These are phyloP conservation scores for Cephalophus harveyi DNA, from an alignment of 2,113 vertebrate species.

Conservation along the genomic window DNA sequence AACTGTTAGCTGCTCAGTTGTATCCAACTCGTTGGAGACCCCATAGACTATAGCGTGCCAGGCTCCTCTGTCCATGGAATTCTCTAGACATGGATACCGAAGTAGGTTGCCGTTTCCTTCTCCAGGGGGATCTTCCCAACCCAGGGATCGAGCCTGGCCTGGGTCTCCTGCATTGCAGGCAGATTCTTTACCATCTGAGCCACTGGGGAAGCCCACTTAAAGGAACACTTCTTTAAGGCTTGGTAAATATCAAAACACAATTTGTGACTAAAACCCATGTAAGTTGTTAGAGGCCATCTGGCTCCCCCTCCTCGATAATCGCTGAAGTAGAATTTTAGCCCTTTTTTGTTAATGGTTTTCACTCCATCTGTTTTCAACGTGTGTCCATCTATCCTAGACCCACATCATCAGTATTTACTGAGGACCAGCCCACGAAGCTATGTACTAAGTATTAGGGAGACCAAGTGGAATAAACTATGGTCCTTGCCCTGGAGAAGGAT, in stretches of 20 bases:
- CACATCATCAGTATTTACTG: not conserved
- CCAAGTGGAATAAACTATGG: not conserved
- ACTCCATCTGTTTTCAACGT: not conserved
- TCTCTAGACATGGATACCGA: not conserved
- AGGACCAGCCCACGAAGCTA: not conserved
- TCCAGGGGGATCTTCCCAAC: not conserved
- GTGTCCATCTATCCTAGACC: not conserved
- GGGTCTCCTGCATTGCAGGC: not conserved
- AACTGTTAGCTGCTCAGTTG: not conserved
- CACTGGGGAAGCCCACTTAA: not conserved
- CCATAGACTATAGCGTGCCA: not conserved
- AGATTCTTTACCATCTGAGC: not conserved
- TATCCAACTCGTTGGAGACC: not conserved
- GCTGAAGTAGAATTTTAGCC: not conserved
- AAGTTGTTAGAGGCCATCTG: not conserved
- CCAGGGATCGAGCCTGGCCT: not conserved
- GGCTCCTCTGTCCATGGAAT: not conserved
- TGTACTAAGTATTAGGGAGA: not conserved
- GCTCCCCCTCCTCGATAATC: not conserved
- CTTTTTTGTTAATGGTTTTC: not conserved
- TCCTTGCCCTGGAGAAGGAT: not conserved
- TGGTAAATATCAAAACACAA: constrained; percentile 7
- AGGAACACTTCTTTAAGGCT: not conserved
- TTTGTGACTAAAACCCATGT: not conserved
- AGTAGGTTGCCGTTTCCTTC: not conserved